These are phyloP conservation scores for Trachelus iudaicus DNA, from an alignment of 2,888 invertebrate species.

Conservation along the genomic window DNA sequence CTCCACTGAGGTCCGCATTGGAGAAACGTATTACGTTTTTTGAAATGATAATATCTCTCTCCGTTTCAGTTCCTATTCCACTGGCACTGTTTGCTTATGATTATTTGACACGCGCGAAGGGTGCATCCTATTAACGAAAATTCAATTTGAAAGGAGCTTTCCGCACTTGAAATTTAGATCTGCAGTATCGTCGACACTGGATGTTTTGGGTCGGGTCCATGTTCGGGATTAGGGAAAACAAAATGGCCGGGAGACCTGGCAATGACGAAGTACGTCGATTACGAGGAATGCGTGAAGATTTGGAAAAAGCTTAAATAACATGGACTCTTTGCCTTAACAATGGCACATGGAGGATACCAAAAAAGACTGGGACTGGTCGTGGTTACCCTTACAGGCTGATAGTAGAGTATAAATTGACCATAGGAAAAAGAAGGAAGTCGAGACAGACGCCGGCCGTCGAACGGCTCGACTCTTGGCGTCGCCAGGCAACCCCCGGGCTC, in stretches of 20 bases:
- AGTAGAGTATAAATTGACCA: not conserved
- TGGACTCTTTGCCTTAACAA: not conserved
- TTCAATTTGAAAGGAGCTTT: slow-evolving; percentile 33
- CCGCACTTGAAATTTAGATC: not conserved
- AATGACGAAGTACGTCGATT: not conserved
- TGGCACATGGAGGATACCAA: not conserved
- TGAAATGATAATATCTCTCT: not conserved
- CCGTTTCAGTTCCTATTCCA: not conserved
- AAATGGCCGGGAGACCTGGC: not conserved
- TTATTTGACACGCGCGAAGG: slow-evolving; percentile 40
- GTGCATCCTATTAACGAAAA: slow-evolving; percentile 46
- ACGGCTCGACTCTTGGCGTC: not conserved
- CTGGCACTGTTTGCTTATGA: slow-evolving; percentile 36
- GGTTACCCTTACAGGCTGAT: not conserved
- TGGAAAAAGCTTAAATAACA: not conserved
- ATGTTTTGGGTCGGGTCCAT: not conserved
- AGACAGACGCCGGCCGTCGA: not conserved
- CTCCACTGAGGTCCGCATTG: slow-evolving; percentile 10
- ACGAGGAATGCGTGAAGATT: not conserved
- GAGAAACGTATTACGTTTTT: slow-evolving; percentile 30
- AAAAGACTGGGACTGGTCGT: not conserved
- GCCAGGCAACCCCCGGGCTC: not conserved
- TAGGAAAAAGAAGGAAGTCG: not conserved
- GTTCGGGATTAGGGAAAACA: not conserved
- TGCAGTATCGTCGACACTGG: not conserved